Evolutionary conservation across 2,888 invertebrate species (phyloP), one percentile per base, ranked within the genome.

Genomic region (Zelleria hepariella): DNA sequence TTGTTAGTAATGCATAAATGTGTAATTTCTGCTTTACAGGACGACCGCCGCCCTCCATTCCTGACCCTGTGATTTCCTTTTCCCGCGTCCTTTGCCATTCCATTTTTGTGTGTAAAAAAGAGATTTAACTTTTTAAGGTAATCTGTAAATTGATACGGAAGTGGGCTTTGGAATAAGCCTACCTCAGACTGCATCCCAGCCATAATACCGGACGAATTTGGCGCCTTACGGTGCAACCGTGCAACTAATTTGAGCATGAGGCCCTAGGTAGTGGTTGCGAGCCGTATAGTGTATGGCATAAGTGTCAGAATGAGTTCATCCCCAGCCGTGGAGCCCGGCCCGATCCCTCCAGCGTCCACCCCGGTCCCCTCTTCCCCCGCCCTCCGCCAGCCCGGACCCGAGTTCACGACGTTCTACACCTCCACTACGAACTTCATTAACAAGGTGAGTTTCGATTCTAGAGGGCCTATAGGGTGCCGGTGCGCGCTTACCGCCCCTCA

Each of bases 241-340:
- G n/a, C n/a, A n/a, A n/a, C n/a, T n/a, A n/a, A n/a, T n/a, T n/a
- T n/a, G n/a, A n/a, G n/a, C n/a, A n/a, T n/a, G n/a, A n/a, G n/a
- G n/a, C n/a, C n/a, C n/a, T n/a, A n/a, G n/a, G n/a, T n/a, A 26
- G 7, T 5, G 18, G 32, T n/a, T 56, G n/a, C 32, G 20, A 32
- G 21, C 32, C 32, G 6, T 56, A 42, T 18, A 6, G 6, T 23
- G 8, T 42, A 25, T 20, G 3, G 10, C 27, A 20, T 56, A 20
- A 32, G 49, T 20, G 61, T 68, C 67, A 78, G 57, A 66, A 91
- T 75, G 86, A 87, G 83, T 80, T 89, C 86, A 32, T 91, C 91
- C 55, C 85, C 82, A 72, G 90, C 83, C 52, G 82, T 90, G 65
- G 89, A 90, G 77, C 87, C 0, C n/a, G n/a, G n/a, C 21, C 86